phyloP scores from a whole-genome alignment of 2,797 vertebrate species.

The Ctenopoma kingsleyae region DNA sequence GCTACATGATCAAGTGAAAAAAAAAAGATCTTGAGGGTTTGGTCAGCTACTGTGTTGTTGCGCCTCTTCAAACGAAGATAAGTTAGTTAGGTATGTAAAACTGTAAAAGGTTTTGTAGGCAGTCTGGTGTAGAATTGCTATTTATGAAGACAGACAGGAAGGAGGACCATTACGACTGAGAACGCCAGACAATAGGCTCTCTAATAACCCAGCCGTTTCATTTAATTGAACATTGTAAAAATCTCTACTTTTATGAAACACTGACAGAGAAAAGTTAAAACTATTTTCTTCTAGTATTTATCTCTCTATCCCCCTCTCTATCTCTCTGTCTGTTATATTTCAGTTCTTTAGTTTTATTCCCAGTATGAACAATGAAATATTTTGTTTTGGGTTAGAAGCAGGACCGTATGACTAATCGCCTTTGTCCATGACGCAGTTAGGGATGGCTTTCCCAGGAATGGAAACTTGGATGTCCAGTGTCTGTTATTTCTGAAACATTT shows the following conservation, averaged over 20 bases:
- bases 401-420: conserved; percentile 39
- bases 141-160: neutral
- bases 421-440: conserved; percentile 37
- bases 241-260: conserved; percentile 26
- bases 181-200: neutral
- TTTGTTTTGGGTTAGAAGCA: conserved; percentile 28
- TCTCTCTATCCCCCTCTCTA: neutral
- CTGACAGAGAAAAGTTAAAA: conserved; percentile 5
- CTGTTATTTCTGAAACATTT: neutral
- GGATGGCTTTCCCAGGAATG: conserved; percentile 35
- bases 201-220: conserved; percentile 15
- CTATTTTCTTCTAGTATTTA: conserved; percentile 1
- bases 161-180: neutral
- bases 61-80: conserved; percentile 10
- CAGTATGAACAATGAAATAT: conserved; percentile 30
- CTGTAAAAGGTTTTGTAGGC: too few relatives aligned
- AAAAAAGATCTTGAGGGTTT: neutral
- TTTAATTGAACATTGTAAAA: conserved; percentile 28
- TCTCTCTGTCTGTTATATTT: neutral
- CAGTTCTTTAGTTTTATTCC: conserved; percentile 17
- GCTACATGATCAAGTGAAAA: neutral
- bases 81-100: neutral
- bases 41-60: neutral
- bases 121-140: neutral
- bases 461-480: conserved; percentile 27